These are phyloP conservation scores for Perca flavescens DNA, from an alignment of 2,113 vertebrate genomes.

Conservation along the genomic window DNA sequence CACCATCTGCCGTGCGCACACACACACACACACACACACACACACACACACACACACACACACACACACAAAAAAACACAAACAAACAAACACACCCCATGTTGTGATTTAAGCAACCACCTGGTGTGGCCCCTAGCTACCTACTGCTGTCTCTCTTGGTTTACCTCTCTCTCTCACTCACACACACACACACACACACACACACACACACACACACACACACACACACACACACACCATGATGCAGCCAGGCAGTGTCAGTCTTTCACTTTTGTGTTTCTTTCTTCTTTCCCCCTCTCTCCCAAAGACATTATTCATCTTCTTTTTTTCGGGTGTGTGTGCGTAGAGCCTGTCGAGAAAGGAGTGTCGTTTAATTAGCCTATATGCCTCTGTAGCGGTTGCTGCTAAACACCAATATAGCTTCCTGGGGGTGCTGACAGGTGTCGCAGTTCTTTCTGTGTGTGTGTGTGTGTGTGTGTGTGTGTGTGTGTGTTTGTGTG, in stretches of 20 bases:
- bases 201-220: slow-evolving; percentile 9
- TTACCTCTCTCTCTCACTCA: slow-evolving; percentile 9
- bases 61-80: slow-evolving; percentile 3
- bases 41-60: slow-evolving; percentile 19
- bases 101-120: slow-evolving; percentile 70
- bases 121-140: slow-evolving; percentile 61
- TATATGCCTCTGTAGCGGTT: slow-evolving; percentile 47
- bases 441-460: slow-evolving; percentile 34
- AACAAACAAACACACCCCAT: slow-evolving; percentile 28
- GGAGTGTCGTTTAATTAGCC: slow-evolving; percentile 66
- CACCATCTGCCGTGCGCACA: slow-evolving; percentile 63
- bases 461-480: slow-evolving; percentile 12
- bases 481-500: background rate
- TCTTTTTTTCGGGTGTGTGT: slow-evolving; percentile 10
- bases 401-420: slow-evolving; percentile 49
- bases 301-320: background rate
- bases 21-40: slow-evolving; percentile 43
- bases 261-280: slow-evolving; percentile 7
- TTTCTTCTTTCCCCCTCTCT: background rate
- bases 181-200: slow-evolving; percentile 16
- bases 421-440: slow-evolving; percentile 53
- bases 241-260: slow-evolving; percentile 10
- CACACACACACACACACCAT: slow-evolving; percentile 10
- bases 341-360: slow-evolving; percentile 21
- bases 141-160: slow-evolving; percentile 51